Evolutionary conservation across 2,113 vertebrate genomes (phyloP), one percentile per base, ranked within the genome.

Genomic region (Narcine bancroftii): DNA sequence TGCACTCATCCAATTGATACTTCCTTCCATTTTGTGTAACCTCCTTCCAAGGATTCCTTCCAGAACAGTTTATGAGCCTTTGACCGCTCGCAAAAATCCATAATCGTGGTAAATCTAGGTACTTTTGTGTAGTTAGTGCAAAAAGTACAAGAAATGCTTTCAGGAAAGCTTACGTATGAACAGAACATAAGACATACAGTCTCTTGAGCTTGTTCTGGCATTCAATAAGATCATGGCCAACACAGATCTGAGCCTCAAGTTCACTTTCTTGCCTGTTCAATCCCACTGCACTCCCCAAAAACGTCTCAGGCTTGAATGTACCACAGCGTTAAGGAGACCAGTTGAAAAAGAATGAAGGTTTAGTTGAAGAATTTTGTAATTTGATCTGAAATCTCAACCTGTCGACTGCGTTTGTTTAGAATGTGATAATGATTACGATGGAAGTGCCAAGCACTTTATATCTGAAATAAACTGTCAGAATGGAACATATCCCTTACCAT

Each of bases 341-440:
- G 7, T 81, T 42, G 75, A 21, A 17, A 42, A 77, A 77, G 39
- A 77, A 77, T 71, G 9, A 75, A n/a, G 26, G 29, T 33, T 53
- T n/a, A 17, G 33, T 5, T 83, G 79, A 83, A 53, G 79, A 53
- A 56, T 56, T 53, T n/a, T 83, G 47, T 13, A 53, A n/a, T 53
- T 83, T 83, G 11, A 33, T 83, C 26, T 83, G 33, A 83, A 83
- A 53, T 56, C 79, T 53, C 29, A 33, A 36, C 4, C 29, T 6
- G n/a, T 85, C 81, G 36, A n/a, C 29, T 85, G 53, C n/a, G 81
- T 85, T 83, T 85, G 81, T 60, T 60, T 85, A 60, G 36, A 17
- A 60, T 60, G 15, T 87, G 81, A 9, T 33, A 60, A 60, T 36
- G 81, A 85, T 60, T 36, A 36, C 17, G 53, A 87, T 87, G 33